Base-by-base conservation (phyloP, 2,797 vertebrate genomes). In the Brotula barbata region DNA sequence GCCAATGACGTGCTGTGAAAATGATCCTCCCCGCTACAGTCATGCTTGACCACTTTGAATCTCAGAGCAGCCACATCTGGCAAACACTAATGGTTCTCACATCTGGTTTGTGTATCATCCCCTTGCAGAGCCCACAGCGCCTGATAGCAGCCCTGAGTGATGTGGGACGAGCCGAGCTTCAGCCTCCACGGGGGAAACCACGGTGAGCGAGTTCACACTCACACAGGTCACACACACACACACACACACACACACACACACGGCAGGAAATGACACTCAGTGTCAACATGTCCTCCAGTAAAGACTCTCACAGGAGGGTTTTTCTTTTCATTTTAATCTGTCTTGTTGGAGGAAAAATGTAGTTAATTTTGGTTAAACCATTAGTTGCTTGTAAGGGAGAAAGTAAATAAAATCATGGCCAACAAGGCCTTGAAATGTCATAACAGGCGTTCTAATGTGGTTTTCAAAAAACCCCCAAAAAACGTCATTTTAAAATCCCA, bases 11-110 rank as follows among this genome's bases (percentile, higher is more conserved):
- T 70, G 72, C 74, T 34, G 71, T 68, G 73, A 79, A 81, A 79
- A 57, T 50, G 48, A 81, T 78, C 83, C 76, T 81, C 71, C 80
- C 75, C 77, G 68, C 64, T 71, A 63, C 78, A 65, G 71, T 78
- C 81, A 80, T 39, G 69, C 76, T 71, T 80, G 91, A 92, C 91
- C 92, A 92, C 90, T 92, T 90, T 85, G 84, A 89, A 83, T 90
- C 92, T 66, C 73, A 40, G 64, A 92, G 91, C 69, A 63, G 80
- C 80, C 90, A 92, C 93, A 94, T 93, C 92, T 94, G 93, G 89
- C 89, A 87, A 71, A 68, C 16, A 21, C 41, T 34, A 43, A 22
- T 2, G 59, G 63, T 37, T 64, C 72, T 46, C 64, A 86, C 88
- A 90, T 90, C 87, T 90, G 89, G 75, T 89, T 90, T 82, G 68